Base-by-base conservation (phyloP, 2,888 invertebrate species). In the Drosophila atroscutellata region DNA sequence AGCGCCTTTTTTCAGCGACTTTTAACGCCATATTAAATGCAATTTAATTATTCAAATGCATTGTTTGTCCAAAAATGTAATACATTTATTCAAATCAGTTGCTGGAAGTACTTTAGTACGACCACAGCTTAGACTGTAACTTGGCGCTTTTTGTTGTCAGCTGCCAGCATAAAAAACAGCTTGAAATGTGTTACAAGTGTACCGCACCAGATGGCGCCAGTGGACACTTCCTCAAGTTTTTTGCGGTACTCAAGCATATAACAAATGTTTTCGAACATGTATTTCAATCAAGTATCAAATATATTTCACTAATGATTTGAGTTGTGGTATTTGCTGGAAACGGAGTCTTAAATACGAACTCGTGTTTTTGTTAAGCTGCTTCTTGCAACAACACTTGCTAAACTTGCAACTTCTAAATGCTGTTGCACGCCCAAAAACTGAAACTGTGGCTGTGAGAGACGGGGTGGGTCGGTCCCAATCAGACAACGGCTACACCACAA, bases 401-500 rank as follows among this genome's bases (percentile, higher is more conserved):
- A 13, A 26, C 54, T 11, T 6, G 6, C 11, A 36, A 3, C 52
- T 45, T 45, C 45, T 15, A 24, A 52, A 34, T 34, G 24, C 34
- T 26, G 36, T 37, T 54, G n/a, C 39, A 39, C 28, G 5, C 13
- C 28, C 51, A 20, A 32, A 6, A 24, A 18, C 52, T 24, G 24
- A 36, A n/a, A 28, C n/a, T n/a, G 5, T 26, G 36, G 32, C 3
- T 24, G 15, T 49, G 5, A 11, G n/a, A 9, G 26, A 30, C 13
- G 1, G 3, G 20, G 13, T n/a, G n/a, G 37, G 47, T 30, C 26
- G 5, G 24, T 20, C 65, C 51, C 66, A 71, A 54, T 72, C 71
- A 68, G 68, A 68, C 77, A 75, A 68, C 60, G 67, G 49, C 28
- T 52, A 15, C 30, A 78, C 86, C 86, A 24, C 88, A 87, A 80